These are phyloP conservation scores for Trachelipus rathkii DNA, from an alignment of 1,140 invertebrate genomes.

Conservation along the genomic window DNA sequence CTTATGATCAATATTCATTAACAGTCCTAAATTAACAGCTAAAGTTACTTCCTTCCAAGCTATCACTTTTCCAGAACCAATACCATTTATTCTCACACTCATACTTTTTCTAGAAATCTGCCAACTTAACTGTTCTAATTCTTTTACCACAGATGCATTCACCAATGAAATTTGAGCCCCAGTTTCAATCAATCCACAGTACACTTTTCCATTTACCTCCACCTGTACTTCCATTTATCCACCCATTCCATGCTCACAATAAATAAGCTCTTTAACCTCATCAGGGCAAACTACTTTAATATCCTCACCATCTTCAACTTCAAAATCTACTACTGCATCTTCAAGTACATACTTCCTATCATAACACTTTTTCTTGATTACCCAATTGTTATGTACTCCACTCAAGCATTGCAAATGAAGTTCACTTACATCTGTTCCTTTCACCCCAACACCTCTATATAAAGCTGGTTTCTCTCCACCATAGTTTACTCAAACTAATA, in stretches of 20 bases:
- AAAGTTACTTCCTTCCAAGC: no score
- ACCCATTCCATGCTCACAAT: background rate
- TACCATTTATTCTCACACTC: no score
- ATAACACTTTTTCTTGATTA: no score
- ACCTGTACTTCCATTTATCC: background rate
- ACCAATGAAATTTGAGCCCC: background rate
- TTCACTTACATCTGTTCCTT: background rate
- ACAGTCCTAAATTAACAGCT: no score
- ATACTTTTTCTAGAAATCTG: no score
- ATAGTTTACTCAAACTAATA: background rate
- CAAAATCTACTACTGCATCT: no score
- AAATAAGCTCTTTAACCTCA: background rate
- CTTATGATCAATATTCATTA: no score
- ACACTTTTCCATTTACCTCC: background rate
- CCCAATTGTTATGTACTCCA: no score
- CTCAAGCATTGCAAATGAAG: no score
- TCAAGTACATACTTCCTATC: no score
- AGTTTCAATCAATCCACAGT: background rate
- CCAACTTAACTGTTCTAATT: no score
- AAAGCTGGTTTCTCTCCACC: background rate
- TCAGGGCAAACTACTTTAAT: background rate
- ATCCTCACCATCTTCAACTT: background rate
- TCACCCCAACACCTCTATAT: background rate
- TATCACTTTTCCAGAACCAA: no score
- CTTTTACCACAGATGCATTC: background rate